Conservation (phyloP, 2,113 vertebrate genomes). For the Nicator chloris region DNA sequence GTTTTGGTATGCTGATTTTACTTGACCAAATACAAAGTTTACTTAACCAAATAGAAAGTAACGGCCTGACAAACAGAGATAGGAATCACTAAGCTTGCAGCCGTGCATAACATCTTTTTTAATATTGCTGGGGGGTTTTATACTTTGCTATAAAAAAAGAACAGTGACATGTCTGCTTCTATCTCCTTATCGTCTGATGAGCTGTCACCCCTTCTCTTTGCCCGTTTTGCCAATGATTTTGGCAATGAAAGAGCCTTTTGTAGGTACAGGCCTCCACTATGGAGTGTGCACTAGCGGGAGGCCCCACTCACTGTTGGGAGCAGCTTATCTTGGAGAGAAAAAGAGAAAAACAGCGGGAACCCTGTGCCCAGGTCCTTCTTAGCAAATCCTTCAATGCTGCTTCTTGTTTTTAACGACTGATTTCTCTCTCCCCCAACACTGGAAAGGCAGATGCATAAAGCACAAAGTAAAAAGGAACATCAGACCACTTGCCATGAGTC, state of each 20-base stretch:
- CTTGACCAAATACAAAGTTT: background rate
- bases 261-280: background rate
- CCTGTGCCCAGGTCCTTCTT: background rate
- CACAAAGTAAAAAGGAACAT: background rate
- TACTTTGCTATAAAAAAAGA: background rate
- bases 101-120: background rate
- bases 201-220: background rate
- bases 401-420: background rate
- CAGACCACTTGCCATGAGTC: background rate
- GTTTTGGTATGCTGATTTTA: constrained; percentile 17
- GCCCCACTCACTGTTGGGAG: background rate
- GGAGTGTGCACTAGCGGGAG: background rate
- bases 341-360: background rate
- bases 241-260: background rate
- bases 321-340: background rate
- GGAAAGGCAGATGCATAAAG: background rate
- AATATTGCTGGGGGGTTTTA: background rate
- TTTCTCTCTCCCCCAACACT: background rate
- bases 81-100: background rate
- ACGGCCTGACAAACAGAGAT: background rate
- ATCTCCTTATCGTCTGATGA: background rate
- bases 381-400: background rate
- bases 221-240: background rate
- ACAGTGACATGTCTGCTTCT: background rate
- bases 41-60: background rate